Base-by-base conservation (phyloP, 2,113 vertebrate genomes). In the Crotophaga sulcirostris region DNA sequence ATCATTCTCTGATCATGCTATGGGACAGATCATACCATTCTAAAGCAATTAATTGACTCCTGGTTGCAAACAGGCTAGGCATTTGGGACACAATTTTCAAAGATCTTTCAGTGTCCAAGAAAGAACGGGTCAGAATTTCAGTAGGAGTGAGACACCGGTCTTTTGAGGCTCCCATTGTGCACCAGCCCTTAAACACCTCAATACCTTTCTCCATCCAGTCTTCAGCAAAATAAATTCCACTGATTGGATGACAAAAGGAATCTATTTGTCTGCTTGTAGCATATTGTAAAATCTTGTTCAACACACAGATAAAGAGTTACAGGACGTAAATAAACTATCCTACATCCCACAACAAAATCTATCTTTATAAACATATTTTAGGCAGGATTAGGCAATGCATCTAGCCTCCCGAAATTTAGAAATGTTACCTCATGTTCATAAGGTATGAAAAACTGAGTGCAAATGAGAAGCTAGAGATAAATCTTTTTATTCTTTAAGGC, bases 301-400 rank as follows among this genome's bases (percentile, higher is more conserved):
- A 72, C 75, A 87, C 75, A 87, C 26, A 77, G 62, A 59, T 56
- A 38, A 89, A 91, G 45, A 79, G 54, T 31, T 78, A 60, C 29
- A 64, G 86, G 42, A 94, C 70, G 44, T 68, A 94, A 93, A 93
- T 59, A 81, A 94, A 47, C 7, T 31, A 72, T 44, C 18, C 55
- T 59, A 51, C 70, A 94, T 59, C 55, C 75, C 63, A 86, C 16
- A 12, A 60, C 20, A 44, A 77, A 73, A 58, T n/a, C 70, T 80
- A 42, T 92, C 34, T 85, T 93, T 84, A 36, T 29, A 74, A 85
- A 75, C 42, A 33, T 74, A 88, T 72, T 93, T 88, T 75, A n/a
- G 52, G 85, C 60, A 90, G 49, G 59, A 94, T 95, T 84, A 93
- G 67, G 56, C 78, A 94, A 96, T 51, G 17, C 38, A 70, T 42